Evolutionary conservation across 2,797 vertebrate species (phyloP).

Genomic region (Chromis chromis): DNA sequence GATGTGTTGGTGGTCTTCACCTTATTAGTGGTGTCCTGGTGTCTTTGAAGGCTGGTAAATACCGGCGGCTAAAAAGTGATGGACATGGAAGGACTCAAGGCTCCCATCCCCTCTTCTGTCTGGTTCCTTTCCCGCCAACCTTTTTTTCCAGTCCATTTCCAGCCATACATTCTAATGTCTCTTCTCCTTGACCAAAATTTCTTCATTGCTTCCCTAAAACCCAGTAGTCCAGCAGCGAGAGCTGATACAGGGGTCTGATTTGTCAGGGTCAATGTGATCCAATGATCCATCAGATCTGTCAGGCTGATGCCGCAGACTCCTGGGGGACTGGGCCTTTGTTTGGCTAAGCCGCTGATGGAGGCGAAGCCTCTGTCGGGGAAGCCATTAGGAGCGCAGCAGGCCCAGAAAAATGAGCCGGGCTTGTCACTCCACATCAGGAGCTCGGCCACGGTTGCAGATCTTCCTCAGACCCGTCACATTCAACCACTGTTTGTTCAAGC

Average conservation of each 20-base stretch:
- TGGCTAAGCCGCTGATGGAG: slow-evolving; percentile 82
- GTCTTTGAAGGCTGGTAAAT: slow-evolving; percentile 62
- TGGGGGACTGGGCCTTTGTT: slow-evolving; percentile 78
- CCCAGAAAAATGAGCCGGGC: slow-evolving; percentile 82
- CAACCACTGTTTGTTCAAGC: slow-evolving; percentile 65
- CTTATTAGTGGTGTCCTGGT: slow-evolving; percentile 67
- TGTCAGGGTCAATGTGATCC: slow-evolving; percentile 77
- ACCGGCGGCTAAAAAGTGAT: slow-evolving; percentile 39
- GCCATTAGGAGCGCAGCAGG: slow-evolving; percentile 81
- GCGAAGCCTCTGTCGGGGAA: slow-evolving; percentile 81
- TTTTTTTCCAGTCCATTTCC: slow-evolving; percentile 4
- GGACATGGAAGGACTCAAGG: slow-evolving; percentile 40
- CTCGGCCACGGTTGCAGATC: slow-evolving; percentile 66
- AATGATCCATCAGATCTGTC: slow-evolving; percentile 78
- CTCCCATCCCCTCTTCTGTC: background rate
- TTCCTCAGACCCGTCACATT: slow-evolving; percentile 72
- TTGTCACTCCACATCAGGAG: slow-evolving; percentile 81
- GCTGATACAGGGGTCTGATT: slow-evolving; percentile 74
- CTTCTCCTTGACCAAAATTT: slow-evolving; percentile 18
- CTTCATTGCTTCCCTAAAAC: slow-evolving; percentile 45
- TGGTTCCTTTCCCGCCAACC: slow-evolving; percentile 21
- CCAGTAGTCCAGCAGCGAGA: slow-evolving; percentile 54
- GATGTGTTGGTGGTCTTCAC: slow-evolving; percentile 61
- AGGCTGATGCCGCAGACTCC: slow-evolving; percentile 67
- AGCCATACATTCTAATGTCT: background rate